Evolutionary conservation across 2,888 invertebrate genomes (phyloP), one percentile per base, ranked within the genome.

Genomic region (Xestia rhomboidea): DNA sequence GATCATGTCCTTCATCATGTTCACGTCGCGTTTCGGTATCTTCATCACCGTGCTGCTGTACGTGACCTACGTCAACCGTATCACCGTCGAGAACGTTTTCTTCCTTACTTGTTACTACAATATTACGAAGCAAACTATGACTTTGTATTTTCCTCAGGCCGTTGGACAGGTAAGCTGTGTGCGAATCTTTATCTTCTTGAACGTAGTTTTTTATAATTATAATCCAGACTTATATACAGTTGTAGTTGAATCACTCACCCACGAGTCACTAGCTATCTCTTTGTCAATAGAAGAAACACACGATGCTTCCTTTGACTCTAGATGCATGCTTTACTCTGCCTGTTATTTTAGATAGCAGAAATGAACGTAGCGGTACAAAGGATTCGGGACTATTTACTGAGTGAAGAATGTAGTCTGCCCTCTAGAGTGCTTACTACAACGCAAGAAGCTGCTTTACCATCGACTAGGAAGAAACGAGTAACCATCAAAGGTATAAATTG

Each of bases 31-130:
- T 85, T 96, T 98, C 86, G 97, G 98, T 51, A 97, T 98, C 68
- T 98, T 98, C 91, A 94, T 98, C 74, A 98, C 98, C 0, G 97
- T 98, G 64, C 90, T 98, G 30, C 92, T 97, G 0, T 98, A 97
- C 89, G 97, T 98, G 67, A 94, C 97, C 2, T 94, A 96, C 44
- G 98, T 97, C 18, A 96, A 97, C 87, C 92, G 94, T 2, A 97
- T 98, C 83, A 97, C 97, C 0, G 98, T 98, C 2, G 98, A 98
- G 92, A 97, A 97, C 91, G 98, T 98, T 0, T 98, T 98, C 92
- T 97, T 98, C 64, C 95, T 98, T 46, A 97, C 98, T 8, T 97
- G 98, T 38, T 97, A 98, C 88, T 98, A 98, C 94, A 98, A 98
- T 89, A 97, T 98, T 57, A 95, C 98, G 51, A 97, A 98, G 83